Evolutionary conservation across 2,888 invertebrate species (phyloP).

Genomic region (Napeogenes inachia): DNA sequence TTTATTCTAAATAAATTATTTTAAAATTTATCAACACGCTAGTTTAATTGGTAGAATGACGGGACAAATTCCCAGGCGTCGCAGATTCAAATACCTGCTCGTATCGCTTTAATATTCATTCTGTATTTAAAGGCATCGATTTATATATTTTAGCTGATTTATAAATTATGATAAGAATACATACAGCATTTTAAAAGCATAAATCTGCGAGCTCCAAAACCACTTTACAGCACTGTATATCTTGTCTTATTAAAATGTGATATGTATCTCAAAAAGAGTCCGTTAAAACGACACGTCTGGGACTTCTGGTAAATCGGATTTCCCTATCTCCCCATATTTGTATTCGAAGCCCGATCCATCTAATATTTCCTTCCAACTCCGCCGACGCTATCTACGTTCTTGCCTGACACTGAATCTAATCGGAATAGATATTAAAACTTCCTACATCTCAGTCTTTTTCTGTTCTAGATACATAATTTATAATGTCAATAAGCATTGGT

Average conservation of each 20-base stretch:
- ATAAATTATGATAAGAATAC: background rate
- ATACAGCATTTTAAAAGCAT: background rate
- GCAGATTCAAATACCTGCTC: too few species aligned
- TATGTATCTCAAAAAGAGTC: constrained; percentile 66
- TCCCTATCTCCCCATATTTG: constrained; percentile 76
- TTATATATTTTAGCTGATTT: too few species aligned
- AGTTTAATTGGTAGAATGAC: too few species aligned
- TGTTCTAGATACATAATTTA: constrained; percentile 20
- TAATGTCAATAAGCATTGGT: background rate
- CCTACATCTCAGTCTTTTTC: constrained; percentile 58
- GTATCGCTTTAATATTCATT: too few species aligned
- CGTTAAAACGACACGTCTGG: constrained; percentile 73
- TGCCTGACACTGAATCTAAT: constrained; percentile 78
- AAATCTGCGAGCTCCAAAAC: constrained; percentile 1
- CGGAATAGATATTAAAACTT: constrained; percentile 78
- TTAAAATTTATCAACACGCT: too few species aligned
- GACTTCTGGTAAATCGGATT: constrained; percentile 72
- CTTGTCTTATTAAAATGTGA: constrained; percentile 59
- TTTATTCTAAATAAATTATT: too few species aligned
- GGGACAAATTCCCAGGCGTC: too few species aligned
- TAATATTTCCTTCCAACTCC: constrained; percentile 75
- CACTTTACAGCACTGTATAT: constrained; percentile 10
- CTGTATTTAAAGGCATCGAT: too few species aligned
- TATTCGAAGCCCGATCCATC: constrained; percentile 74
- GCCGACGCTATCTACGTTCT: constrained; percentile 71